Conservation (phyloP, 2,797 vertebrate species). For the Leptoclinus maculatus region DNA sequence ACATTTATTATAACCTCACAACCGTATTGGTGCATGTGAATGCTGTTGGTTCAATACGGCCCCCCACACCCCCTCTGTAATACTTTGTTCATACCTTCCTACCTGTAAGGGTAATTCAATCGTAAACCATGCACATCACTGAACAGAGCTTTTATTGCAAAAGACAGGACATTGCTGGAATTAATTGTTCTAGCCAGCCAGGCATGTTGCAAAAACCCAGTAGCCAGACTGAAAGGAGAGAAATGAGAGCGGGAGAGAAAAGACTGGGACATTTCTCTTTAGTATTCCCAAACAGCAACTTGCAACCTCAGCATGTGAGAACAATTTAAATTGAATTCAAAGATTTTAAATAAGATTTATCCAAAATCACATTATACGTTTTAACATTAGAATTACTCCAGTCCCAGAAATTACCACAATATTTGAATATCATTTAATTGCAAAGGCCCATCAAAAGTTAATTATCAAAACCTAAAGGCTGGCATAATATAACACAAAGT, state of each 20-base stretch:
- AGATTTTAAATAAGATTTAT: not conserved
- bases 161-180: constrained; percentile 56
- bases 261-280: too few relatives aligned
- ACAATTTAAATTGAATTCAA: not conserved
- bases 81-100: constrained; percentile 16
- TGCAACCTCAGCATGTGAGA: not conserved
- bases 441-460: not conserved
- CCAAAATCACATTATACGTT: not conserved
- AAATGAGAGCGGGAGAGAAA: not conserved
- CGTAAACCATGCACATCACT: constrained; percentile 53
- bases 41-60: not conserved
- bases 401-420: not conserved
- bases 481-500: not conserved
- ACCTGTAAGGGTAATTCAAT: constrained; percentile 64
- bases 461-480: not conserved
- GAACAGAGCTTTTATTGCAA: constrained; percentile 50
- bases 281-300: not conserved
- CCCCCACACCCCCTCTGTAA: not conserved
- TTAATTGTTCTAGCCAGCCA: constrained; percentile 54
- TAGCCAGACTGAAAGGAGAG: not conserved
- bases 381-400: not conserved
- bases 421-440: not conserved
- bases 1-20: constrained; percentile 8
- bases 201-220: constrained; percentile 2
- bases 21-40: not conserved